These are phyloP conservation scores for Dicranocentrus wangi DNA, from an alignment of 2,888 invertebrate genomes.

Conservation along the genomic window DNA sequence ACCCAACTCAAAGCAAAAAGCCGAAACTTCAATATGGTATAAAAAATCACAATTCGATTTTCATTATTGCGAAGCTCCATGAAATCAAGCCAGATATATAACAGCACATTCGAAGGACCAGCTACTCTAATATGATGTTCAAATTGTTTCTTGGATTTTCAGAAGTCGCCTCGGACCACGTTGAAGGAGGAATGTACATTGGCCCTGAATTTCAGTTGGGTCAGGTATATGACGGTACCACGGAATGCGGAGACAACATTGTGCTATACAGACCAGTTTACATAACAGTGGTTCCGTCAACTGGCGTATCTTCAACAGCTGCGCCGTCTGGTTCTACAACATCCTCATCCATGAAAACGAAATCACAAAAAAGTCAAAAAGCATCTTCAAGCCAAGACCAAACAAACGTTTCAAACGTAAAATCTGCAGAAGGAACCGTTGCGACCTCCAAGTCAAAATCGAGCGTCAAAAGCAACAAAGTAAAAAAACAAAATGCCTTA, in stretches of 20 bases:
- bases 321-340: background rate
- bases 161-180: constrained; percentile 83
- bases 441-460: constrained; percentile 23
- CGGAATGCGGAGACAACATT: constrained; percentile 77
- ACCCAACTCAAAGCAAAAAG: constrained; percentile 79
- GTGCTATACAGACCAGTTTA: constrained; percentile 81
- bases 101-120: too few relatives aligned
- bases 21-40: constrained; percentile 81
- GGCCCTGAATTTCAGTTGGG: constrained; percentile 82
- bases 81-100: too few relatives aligned
- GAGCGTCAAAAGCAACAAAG: constrained; percentile 31
- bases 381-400: background rate
- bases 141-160: too few relatives aligned
- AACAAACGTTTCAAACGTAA: constrained; percentile 19
- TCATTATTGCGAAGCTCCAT: too few relatives aligned
- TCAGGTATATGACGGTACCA: constrained; percentile 85
- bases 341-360: background rate
- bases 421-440: background rate
- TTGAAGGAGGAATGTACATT: constrained; percentile 81
- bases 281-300: constrained; percentile 66
- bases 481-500: constrained; percentile 50
- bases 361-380: constrained; percentile 33
- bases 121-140: too few relatives aligned
- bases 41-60: too few relatives aligned
- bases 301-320: background rate